Conservation (phyloP, 2,888 invertebrate genomes). For the Silvanus unidentatus region DNA sequence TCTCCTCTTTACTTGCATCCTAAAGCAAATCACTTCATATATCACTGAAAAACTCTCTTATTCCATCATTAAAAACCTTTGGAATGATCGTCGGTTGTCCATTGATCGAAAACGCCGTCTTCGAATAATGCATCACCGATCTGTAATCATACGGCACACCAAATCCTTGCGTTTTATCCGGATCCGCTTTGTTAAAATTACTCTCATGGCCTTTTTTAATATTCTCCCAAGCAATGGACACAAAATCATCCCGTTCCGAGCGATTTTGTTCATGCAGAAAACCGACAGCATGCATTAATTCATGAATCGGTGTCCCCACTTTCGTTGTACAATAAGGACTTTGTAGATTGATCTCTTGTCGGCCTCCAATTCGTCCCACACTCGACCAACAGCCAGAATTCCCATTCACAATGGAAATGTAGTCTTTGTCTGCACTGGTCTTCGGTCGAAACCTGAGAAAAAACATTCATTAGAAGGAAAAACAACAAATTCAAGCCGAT, state of each 20-base stretch:
- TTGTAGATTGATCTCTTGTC: slow-evolving; percentile 69
- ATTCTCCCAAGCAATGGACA: slow-evolving; percentile 62
- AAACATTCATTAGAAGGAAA: background rate
- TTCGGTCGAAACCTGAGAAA: slow-evolving; percentile 57
- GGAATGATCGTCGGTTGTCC: slow-evolving; percentile 65
- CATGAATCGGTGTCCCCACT: slow-evolving; percentile 72
- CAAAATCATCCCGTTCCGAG: slow-evolving; percentile 65
- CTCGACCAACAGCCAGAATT: slow-evolving; percentile 77
- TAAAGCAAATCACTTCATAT: slow-evolving; percentile 12
- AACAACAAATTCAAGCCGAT: background rate
- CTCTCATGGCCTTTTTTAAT: slow-evolving; percentile 60
- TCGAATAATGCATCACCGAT: slow-evolving; percentile 80
- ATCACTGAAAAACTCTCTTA: background rate
- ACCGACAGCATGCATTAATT: slow-evolving; percentile 72
- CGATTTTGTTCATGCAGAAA: slow-evolving; percentile 81
- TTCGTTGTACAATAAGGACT: slow-evolving; percentile 65
- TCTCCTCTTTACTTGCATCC: slow-evolving; percentile 39
- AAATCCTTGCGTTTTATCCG: slow-evolving; percentile 55
- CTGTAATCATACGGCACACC: slow-evolving; percentile 72
- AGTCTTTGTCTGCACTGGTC: slow-evolving; percentile 56
- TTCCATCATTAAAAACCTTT: slow-evolving; percentile 48
- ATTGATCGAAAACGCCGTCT: slow-evolving; percentile 69
- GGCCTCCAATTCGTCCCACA: slow-evolving; percentile 63
- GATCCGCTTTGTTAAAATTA: slow-evolving; percentile 66
- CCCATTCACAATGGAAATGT: slow-evolving; percentile 62